Percentiles rank a stretch among this genome's conserved stretches.
Evolutionary conservation across 2,113 vertebrate species (phyloP).

Genomic region (Equus przewalskii): DNA sequence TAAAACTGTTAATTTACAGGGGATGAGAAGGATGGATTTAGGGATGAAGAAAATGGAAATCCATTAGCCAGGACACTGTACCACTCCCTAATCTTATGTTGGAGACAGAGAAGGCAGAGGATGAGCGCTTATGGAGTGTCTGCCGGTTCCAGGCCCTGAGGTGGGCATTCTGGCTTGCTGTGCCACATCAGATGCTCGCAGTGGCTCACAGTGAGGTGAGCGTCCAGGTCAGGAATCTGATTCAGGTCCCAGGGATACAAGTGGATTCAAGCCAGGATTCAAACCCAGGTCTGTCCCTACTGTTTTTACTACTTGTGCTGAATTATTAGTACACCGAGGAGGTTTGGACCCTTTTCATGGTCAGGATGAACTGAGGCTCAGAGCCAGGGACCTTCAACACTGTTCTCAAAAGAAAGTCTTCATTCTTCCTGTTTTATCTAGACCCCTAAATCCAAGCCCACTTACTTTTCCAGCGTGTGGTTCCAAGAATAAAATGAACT

Average conservation of each 20-base stretch:
- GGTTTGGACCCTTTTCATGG: background rate
- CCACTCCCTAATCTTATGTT: background rate
- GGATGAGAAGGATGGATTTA: background rate
- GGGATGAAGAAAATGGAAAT: background rate
- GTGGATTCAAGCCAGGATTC: background rate
- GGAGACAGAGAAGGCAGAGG: background rate
- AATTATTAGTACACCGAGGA: background rate
- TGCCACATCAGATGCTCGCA: background rate
- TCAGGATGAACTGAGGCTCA: background rate
- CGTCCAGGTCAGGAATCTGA: background rate
- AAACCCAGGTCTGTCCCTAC: background rate
- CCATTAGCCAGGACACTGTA: background rate
- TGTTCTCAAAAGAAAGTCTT: background rate
- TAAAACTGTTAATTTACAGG: background rate
- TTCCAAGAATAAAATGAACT: slow-evolving; percentile 35
- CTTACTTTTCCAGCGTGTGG: background rate
- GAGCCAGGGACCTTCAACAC: background rate
- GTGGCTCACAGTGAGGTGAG: background rate
- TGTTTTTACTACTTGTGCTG: background rate
- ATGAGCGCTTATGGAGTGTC: background rate
- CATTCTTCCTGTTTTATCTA: background rate
- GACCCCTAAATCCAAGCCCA: background rate
- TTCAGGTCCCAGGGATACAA: background rate
- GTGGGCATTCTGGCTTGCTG: background rate
- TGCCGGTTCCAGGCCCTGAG: background rate